Evolutionary conservation across 2,113 vertebrate genomes (phyloP).

Genomic region (Brachypteracias leptosomus): DNA sequence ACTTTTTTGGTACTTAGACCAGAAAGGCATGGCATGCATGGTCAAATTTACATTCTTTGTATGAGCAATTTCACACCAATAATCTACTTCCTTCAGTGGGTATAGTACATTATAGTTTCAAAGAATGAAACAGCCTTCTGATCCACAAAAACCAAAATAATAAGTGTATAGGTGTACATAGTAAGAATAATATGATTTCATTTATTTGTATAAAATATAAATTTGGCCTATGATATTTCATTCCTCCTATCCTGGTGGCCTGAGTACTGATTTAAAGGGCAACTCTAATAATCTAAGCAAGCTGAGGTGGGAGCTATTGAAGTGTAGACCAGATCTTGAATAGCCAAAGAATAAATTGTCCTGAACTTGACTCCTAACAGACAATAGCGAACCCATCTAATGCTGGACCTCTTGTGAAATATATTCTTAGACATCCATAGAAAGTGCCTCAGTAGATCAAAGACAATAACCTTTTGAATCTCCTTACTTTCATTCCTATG

Average conservation of each 20-base stretch:
- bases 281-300: not conserved
- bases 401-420: not conserved
- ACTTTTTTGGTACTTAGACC: not conserved
- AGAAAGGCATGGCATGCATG: not conserved
- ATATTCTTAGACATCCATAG: not conserved
- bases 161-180: not conserved
- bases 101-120: not conserved
- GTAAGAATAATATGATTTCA: not conserved
- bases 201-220: not conserved
- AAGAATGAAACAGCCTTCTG: not conserved
- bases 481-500: not conserved
- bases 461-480: not conserved
- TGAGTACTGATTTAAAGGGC: not conserved
- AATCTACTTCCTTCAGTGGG: not conserved
- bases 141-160: not conserved
- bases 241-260: not conserved
- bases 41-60: not conserved
- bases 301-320: not conserved
- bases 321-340: not conserved
- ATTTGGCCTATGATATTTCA: not conserved
- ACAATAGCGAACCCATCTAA: not conserved
- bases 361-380: not conserved
- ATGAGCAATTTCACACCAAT: not conserved
- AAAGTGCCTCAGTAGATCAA: not conserved
- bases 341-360: not conserved